These are phyloP conservation scores for Chironomus tentans DNA, from an alignment of 2,888 invertebrate genomes.

Conservation along the genomic window DNA sequence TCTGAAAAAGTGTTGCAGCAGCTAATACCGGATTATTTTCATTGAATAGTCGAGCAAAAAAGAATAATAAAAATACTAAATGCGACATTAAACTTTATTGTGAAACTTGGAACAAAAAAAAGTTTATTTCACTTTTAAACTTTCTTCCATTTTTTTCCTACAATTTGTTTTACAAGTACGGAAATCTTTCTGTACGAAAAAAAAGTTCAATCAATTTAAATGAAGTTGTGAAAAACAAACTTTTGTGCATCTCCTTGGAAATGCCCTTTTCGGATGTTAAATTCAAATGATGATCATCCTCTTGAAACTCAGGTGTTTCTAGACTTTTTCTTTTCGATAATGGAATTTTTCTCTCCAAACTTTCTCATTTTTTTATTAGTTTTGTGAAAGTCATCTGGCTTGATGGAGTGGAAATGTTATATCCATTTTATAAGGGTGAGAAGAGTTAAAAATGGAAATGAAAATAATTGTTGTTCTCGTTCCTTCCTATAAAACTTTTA, in stretches of 20 bases:
- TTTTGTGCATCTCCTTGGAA: not conserved
- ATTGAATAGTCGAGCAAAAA: not conserved
- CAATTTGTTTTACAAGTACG: constrained; percentile 2
- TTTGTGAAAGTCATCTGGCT: too few species aligned
- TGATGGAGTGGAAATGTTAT: too few species aligned
- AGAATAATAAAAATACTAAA: not conserved
- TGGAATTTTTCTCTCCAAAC: too few species aligned
- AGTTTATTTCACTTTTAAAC: constrained; percentile 22
- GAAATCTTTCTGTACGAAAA: not conserved
- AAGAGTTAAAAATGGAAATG: too few species aligned
- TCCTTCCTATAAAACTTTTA: too few species aligned
- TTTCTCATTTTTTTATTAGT: too few species aligned
- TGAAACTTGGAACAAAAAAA: not conserved
- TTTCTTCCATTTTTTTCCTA: not conserved
- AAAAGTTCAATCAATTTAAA: constrained; percentile 20
- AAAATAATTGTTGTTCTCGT: too few species aligned
- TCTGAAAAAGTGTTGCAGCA: too few species aligned
- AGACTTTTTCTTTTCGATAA: too few species aligned
- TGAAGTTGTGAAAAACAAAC: not conserved
- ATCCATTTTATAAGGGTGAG: too few species aligned
- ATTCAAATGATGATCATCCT: not conserved
- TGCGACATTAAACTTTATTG: not conserved
- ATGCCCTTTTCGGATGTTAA: not conserved
- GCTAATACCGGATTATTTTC: too few species aligned
- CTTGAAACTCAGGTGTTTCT: not conserved